Base-by-base conservation (phyloP, 35 echinoderm and acorn worm species). In the Heliocidaris tuberculata region DNA sequence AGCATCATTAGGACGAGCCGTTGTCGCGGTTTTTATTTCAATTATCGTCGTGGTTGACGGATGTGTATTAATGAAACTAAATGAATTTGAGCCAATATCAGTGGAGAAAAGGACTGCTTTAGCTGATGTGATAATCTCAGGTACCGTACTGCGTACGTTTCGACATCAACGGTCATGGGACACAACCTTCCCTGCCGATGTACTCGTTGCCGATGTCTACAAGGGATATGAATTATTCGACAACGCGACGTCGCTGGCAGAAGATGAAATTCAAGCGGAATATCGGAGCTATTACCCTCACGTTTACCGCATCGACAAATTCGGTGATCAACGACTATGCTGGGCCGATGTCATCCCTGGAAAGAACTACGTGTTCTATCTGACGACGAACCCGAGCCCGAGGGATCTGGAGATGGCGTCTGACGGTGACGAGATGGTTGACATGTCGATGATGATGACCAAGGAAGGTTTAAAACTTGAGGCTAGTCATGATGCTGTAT, bases 181-280 rank as follows among this genome's bases (percentile, higher is more conserved):
- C 56, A 50, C 87, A 13, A 90, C 90, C 6, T 95, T 92, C 88
- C 90, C 94, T 13, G 94, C 94, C 88, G 94, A 95, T 31, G 94
- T 95, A 6, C 86, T 47, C 47, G 88, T 95, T 15, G 49, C 88
- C 30, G 94, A 95, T 50, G 94, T 95, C 86, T 95, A 95, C 94
- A 95, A 95, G 94, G 94, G 94, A 12, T 95, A 95, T 71, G 86
- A 59, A 54, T 85, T 92, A 31, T 95, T 95, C 94, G 48, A 95
- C 11, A 86, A 95, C n/a, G 94, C 85, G 47, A 86, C 85, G 13
- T 30, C 94, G 19, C 48, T 95, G 86, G 5, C 85, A 13, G 60
- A 30, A 48, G 21, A 30, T 13, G 71, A 95, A 31, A 27, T 86
- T 11, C 78, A 86, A 65, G 71, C 71, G 15, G 61, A 48, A 32